These are phyloP conservation scores for Ochotona curzoniae DNA, from an alignment of 2,113 vertebrate genomes.

Conservation along the genomic window DNA sequence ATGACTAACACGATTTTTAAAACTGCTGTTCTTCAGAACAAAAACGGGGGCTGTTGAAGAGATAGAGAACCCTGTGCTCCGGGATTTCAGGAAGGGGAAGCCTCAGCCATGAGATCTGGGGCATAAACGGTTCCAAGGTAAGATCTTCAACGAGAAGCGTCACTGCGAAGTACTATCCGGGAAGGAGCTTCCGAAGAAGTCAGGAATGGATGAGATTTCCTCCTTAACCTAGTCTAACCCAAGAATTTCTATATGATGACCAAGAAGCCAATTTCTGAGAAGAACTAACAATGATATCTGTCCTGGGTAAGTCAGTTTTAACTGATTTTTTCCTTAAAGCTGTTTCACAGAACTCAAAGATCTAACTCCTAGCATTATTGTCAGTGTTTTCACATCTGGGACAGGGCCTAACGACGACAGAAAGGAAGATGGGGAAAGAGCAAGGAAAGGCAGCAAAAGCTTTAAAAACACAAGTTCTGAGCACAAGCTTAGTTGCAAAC, in stretches of 20 bases:
- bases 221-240: background rate
- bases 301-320: background rate
- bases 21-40: constrained; percentile 87
- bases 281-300: constrained; percentile 79
- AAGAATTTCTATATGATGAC: constrained; percentile 33
- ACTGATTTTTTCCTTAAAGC: constrained; percentile 67
- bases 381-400: constrained; percentile 56
- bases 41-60: constrained; percentile 83
- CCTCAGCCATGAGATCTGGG: constrained; percentile 75
- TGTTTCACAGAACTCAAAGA: constrained; percentile 72
- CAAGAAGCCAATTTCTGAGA: constrained; percentile 80
- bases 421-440: constrained; percentile 72
- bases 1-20: constrained; percentile 85
- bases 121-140: constrained; percentile 50
- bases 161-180: constrained; percentile 27
- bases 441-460: constrained; percentile 67
- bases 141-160: constrained; percentile 51
- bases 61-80: constrained; percentile 83
- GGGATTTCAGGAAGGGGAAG: constrained; percentile 81
- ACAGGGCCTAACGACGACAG: constrained; percentile 72
- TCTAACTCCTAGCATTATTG: constrained; percentile 56
- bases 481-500: constrained; percentile 67
- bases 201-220: constrained; percentile 63
- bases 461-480: constrained; percentile 77
- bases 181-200: constrained; percentile 76